Percentiles rank a stretch among this genome's conserved stretches.
Conservation (phyloP, 2,113 vertebrate species). For the Speoplatyrhinus poulsoni region DNA sequence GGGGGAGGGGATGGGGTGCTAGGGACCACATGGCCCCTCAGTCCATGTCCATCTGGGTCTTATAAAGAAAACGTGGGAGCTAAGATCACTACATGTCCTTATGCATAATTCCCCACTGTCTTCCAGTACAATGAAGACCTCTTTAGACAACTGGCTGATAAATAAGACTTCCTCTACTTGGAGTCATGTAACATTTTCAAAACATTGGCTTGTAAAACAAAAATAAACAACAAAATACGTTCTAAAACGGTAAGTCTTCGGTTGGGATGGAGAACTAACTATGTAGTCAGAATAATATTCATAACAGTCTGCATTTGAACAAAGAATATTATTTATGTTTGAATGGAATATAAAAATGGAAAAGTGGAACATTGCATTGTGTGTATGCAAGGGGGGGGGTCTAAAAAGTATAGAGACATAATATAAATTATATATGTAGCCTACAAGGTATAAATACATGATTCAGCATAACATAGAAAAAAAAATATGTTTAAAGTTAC, state of each 20-base stretch:
- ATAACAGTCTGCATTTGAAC: too few species aligned
- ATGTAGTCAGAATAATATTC: too few species aligned
- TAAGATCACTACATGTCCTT: constrained; percentile 71
- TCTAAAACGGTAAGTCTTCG: too few species aligned
- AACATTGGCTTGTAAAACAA: not conserved
- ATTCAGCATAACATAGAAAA: not conserved
- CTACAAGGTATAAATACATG: not conserved
- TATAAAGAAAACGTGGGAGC: constrained; percentile 70
- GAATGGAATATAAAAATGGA: too few species aligned
- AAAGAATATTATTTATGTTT: too few species aligned
- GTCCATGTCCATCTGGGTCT: constrained; percentile 78
- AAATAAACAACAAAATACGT: too few species aligned
- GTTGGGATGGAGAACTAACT: too few species aligned
- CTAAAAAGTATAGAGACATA: too few species aligned
- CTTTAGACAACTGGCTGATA: constrained; percentile 22
- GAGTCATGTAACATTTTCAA: not conserved
- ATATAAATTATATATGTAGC: too few species aligned
- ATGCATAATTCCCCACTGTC: constrained; percentile 62
- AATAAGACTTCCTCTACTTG: not conserved
- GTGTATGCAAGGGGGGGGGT: too few species aligned
- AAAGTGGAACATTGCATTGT: too few species aligned
- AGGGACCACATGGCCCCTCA: constrained; percentile 74
- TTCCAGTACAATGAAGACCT: constrained; percentile 44
- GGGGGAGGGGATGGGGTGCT: constrained; percentile 34
- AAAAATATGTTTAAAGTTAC: not conserved